These are phyloP conservation scores for Synaphobranchus kaupii DNA, from an alignment of 2,797 vertebrate genomes.

Conservation along the genomic window DNA sequence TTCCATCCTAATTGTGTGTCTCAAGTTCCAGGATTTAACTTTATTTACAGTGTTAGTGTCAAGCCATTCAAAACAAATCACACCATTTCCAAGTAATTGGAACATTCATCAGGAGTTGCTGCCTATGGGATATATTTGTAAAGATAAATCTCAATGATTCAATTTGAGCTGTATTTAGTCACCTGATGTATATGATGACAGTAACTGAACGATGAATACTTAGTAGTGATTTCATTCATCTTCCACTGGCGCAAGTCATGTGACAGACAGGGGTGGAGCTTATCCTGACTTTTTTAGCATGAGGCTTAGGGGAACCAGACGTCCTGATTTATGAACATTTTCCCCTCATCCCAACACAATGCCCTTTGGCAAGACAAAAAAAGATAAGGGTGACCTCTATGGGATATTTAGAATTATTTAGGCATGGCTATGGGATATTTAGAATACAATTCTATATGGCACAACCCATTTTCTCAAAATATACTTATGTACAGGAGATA, in stretches of 20 bases:
- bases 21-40: neutral
- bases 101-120: slow-evolving; percentile 54
- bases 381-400: neutral
- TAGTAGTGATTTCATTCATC: neutral
- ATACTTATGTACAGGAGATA: too few relatives aligned
- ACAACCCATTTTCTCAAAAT: too few relatives aligned
- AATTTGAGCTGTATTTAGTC: slow-evolving; percentile 44
- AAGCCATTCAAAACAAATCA: slow-evolving; percentile 5
- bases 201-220: neutral
- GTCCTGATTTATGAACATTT: neutral
- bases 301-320: neutral
- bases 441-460: too few relatives aligned
- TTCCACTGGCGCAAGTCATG: neutral
- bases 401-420: too few relatives aligned
- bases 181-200: slow-evolving; percentile 42
- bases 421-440: too few relatives aligned
- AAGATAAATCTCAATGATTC: slow-evolving; percentile 57
- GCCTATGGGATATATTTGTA: slow-evolving; percentile 61
- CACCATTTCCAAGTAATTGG: slow-evolving; percentile 47
- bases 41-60: neutral
- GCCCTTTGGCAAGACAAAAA: neutral
- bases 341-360: neutral
- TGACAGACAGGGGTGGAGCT: neutral
- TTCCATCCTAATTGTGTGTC: slow-evolving; percentile 42
- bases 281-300: neutral